A percentile compares a stretch with the other conserved stretches of the same genome.
Conservation (phyloP, 2,888 invertebrate species). For the Papilio elwesi region DNA sequence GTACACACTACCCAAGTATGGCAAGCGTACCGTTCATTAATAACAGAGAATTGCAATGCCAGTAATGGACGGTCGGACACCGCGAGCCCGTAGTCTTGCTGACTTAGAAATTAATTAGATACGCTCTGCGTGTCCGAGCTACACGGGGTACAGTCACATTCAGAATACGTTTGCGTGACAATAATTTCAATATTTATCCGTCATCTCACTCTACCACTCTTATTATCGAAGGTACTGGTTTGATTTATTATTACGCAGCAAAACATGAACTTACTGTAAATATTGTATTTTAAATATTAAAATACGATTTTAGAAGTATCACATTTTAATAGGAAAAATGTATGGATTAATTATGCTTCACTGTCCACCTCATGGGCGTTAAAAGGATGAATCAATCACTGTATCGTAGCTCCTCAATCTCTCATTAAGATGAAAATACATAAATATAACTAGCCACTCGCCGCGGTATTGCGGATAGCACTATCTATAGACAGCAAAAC, state of each 20-base stretch:
- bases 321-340: no score
- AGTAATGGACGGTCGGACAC: conserved; percentile 54
- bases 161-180: conserved; percentile 35
- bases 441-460: neutral
- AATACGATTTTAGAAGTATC: no score
- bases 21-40: conserved; percentile 55
- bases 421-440: neutral
- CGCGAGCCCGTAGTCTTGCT: conserved; percentile 47
- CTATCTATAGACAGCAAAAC: no score
- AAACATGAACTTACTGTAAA: no score
- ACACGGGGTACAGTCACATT: conserved; percentile 47
- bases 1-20: conserved; percentile 33
- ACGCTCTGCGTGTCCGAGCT: conserved; percentile 52
- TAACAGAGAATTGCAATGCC: conserved; percentile 55
- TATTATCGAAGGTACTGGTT: neutral
- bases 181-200: conserved; percentile 13
- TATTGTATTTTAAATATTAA: no score
- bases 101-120: conserved; percentile 70
- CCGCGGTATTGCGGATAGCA: no score
- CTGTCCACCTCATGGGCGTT: no score
- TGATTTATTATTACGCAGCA: no score
- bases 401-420: neutral
- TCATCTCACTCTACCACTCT: neutral
- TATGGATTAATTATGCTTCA: no score
- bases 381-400: neutral